A percentile compares a stretch with the other conserved stretches of the same genome.
Evolutionary conservation across 1,140 invertebrate genomes (phyloP).

Genomic region (Venustaconcha ellipsiformis): DNA sequence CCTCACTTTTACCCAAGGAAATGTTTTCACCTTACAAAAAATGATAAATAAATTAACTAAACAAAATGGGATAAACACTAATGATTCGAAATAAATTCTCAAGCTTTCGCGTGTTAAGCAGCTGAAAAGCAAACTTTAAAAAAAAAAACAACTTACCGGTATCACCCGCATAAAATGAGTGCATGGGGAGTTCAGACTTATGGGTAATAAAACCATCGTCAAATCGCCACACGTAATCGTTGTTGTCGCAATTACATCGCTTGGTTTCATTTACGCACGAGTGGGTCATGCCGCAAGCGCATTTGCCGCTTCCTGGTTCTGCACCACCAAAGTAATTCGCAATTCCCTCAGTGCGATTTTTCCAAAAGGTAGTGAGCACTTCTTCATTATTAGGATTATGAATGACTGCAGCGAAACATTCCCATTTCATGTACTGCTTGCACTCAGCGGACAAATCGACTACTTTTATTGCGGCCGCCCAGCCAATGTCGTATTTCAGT

Average conservation of each 20-base stretch:
- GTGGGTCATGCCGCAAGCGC: slow-evolving; percentile 51
- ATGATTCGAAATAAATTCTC: background rate
- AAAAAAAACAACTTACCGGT: slow-evolving; percentile 42
- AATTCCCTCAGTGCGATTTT: slow-evolving; percentile 32
- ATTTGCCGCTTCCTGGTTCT: slow-evolving; percentile 40
- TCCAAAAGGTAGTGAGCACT: slow-evolving; percentile 52
- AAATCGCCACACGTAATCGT: slow-evolving; percentile 47
- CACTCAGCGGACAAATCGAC: slow-evolving; percentile 45
- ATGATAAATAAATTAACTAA: background rate
- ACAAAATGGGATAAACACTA: background rate
- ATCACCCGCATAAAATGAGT: slow-evolving; percentile 52
- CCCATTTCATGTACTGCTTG: slow-evolving; percentile 55
- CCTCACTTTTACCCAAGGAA: too few relatives aligned
- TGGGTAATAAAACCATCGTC: slow-evolving; percentile 52
- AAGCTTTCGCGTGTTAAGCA: background rate
- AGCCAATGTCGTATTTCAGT: slow-evolving; percentile 40
- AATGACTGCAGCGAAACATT: slow-evolving; percentile 52
- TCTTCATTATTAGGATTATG: slow-evolving; percentile 39
- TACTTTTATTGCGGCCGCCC: slow-evolving; percentile 36
- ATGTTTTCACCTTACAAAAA: background rate
- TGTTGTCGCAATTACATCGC: slow-evolving; percentile 56
- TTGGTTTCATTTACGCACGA: slow-evolving; percentile 31
- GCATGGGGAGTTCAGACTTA: slow-evolving; percentile 53
- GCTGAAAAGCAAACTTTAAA: background rate
- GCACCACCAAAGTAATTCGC: slow-evolving; percentile 55